A percentile compares a stretch with the other conserved stretches of the same genome.
Evolutionary conservation across 2,797 vertebrate genomes (phyloP).

Genomic region (Enteromius thamalakanensis): DNA sequence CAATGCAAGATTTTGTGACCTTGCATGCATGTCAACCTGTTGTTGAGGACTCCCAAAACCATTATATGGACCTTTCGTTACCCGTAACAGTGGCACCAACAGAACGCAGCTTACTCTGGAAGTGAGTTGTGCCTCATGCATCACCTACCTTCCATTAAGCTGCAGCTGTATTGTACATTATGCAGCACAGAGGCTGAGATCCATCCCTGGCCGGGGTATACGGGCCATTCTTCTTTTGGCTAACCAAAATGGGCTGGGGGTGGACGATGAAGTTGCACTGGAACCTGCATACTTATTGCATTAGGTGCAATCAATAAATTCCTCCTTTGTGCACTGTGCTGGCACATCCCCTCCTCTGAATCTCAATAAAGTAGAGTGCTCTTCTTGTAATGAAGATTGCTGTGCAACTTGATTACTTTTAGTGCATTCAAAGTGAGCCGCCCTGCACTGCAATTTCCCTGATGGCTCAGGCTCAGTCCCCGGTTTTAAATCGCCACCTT

Average conservation of each 20-base stretch:
- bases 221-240: conserved; percentile 37
- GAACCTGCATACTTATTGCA: conserved; percentile 79
- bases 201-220: neutral
- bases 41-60: too few relatives aligned
- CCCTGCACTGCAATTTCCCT: conserved; percentile 65
- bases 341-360: conserved; percentile 68
- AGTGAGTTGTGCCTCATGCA: neutral
- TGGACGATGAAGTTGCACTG: conserved; percentile 74
- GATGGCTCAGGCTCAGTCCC: conserved; percentile 57
- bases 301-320: conserved; percentile 85
- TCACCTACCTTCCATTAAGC: conserved; percentile 36
- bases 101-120: neutral
- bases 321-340: conserved; percentile 69
- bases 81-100: neutral
- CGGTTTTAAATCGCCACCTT: conserved; percentile 60
- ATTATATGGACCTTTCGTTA: too few relatives aligned
- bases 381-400: conserved; percentile 80
- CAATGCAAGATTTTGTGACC: too few relatives aligned
- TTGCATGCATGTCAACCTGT: too few relatives aligned
- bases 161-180: neutral
- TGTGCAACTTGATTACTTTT: conserved; percentile 77
- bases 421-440: conserved; percentile 62
- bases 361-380: conserved; percentile 83
- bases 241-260: conserved; percentile 23
- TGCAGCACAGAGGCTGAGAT: conserved; percentile 8